Percentiles rank a stretch among this genome's conserved stretches.
These are phyloP conservation scores for Microcaecilia unicolor DNA, from an alignment of 2,797 vertebrate species.

Conservation along the genomic window DNA sequence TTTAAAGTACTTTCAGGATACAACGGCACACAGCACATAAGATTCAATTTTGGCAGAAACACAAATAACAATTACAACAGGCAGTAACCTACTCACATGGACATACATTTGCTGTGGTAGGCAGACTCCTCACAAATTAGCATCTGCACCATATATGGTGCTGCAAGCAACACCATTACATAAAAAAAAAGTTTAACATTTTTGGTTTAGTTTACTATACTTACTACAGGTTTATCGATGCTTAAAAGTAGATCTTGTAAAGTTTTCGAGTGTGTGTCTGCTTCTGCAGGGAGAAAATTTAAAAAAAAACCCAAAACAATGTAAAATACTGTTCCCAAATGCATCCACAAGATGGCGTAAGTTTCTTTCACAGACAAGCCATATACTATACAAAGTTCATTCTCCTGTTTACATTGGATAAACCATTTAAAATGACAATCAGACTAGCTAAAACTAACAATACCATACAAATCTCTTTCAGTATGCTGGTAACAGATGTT, in stretches of 20 bases:
- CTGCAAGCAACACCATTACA: no score
- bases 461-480: constrained; percentile 26
- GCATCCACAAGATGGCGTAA: constrained; percentile 30
- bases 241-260: constrained; percentile 45
- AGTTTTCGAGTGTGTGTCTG: constrained; percentile 49
- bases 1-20: no score
- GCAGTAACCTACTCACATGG: no score
- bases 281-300: constrained; percentile 50
- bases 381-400: constrained; percentile 28
- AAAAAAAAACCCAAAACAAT: constrained; percentile 6
- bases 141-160: no score
- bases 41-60: no score
- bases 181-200: no score
- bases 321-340: constrained; percentile 9
- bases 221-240: constrained; percentile 58
- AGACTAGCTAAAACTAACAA: constrained; percentile 27
- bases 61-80: no score
- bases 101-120: no score
- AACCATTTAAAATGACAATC: neutral
- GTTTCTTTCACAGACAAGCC: constrained; percentile 11
- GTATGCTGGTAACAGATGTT: constrained; percentile 23
- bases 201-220: no score
- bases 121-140: no score
- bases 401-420: constrained; percentile 39
- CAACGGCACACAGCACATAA: no score